A percentile compares a stretch with the other conserved stretches of the same genome.
These are phyloP conservation scores for Syngnathus typhle DNA, from an alignment of 2,113 vertebrate genomes.

Conservation along the genomic window DNA sequence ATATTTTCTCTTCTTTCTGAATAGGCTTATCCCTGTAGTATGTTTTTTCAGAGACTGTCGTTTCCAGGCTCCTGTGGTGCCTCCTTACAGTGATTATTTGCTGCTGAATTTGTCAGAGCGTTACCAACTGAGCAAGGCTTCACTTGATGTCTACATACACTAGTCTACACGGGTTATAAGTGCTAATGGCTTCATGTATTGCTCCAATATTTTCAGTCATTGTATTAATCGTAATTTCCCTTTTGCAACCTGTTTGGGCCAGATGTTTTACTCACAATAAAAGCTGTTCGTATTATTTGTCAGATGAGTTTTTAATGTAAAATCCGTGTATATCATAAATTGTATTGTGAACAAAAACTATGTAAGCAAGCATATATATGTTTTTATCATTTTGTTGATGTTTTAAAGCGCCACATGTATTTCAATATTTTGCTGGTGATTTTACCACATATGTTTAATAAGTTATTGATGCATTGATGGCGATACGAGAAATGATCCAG, in stretches of 20 bases:
- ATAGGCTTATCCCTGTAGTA: conserved; percentile 2
- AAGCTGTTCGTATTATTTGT: neutral
- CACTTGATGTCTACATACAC: conserved; percentile 32
- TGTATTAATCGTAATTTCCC: conserved; percentile 33
- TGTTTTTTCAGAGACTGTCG: conserved; percentile 15
- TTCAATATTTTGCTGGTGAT: neutral
- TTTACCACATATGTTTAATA: neutral
- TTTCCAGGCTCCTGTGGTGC: conserved; percentile 40
- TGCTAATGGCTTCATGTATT: conserved; percentile 61
- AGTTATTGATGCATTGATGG: neutral
- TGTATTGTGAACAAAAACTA: too few relatives aligned
- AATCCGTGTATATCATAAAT: too few relatives aligned
- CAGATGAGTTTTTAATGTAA: too few relatives aligned
- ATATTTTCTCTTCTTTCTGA: neutral
- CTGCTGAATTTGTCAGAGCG: conserved; percentile 58
- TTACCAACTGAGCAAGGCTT: conserved; percentile 40
- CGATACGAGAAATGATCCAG: neutral
- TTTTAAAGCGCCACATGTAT: neutral
- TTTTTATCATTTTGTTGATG: too few relatives aligned
- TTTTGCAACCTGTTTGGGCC: neutral
- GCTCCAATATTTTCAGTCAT: conserved; percentile 40
- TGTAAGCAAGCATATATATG: too few relatives aligned
- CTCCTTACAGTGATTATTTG: conserved; percentile 48
- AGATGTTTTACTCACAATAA: too few relatives aligned
- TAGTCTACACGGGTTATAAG: conserved; percentile 38